A percentile compares a stretch with the other conserved stretches of the same genome.
phyloP scores from a whole-genome alignment of 1,140 invertebrate species.

The Lucilia sericata region DNA sequence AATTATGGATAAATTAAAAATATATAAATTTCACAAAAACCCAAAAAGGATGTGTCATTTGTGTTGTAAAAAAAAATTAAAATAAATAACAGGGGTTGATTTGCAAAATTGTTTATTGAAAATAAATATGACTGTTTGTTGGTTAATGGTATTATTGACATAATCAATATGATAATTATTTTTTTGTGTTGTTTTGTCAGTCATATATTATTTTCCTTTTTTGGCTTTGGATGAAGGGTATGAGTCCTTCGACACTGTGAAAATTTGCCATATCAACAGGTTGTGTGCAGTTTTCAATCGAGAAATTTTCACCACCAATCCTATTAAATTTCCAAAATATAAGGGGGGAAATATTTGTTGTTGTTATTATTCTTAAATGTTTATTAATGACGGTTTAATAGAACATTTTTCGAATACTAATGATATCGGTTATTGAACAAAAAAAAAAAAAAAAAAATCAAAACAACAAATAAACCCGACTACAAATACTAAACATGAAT shows the following conservation, averaged over 20 bases:
- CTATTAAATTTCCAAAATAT: background rate
- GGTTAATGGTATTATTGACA: background rate
- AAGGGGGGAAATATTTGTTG: background rate
- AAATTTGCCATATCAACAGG: background rate
- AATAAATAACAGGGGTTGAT: background rate
- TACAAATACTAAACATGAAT: background rate
- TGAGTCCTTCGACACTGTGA: background rate
- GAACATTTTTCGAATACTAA: background rate
- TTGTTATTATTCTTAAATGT: conserved; percentile 13
- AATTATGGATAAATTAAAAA: conserved; percentile 18
- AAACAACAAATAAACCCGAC: background rate
- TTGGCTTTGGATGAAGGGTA: no score
- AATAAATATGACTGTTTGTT: background rate
- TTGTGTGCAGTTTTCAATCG: background rate
- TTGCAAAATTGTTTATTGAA: background rate
- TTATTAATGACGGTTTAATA: conserved; percentile 24
- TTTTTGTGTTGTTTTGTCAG: background rate
- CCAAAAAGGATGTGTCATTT: conserved; percentile 23
- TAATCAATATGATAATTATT: conserved; percentile 25
- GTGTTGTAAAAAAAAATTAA: background rate
- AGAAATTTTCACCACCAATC: background rate
- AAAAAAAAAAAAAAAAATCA: background rate
- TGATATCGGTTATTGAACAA: background rate
- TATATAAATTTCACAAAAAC: background rate
- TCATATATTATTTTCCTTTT: no score